Conservation (phyloP, 2,888 invertebrate species). For the Thymelicus sylvestris region DNA sequence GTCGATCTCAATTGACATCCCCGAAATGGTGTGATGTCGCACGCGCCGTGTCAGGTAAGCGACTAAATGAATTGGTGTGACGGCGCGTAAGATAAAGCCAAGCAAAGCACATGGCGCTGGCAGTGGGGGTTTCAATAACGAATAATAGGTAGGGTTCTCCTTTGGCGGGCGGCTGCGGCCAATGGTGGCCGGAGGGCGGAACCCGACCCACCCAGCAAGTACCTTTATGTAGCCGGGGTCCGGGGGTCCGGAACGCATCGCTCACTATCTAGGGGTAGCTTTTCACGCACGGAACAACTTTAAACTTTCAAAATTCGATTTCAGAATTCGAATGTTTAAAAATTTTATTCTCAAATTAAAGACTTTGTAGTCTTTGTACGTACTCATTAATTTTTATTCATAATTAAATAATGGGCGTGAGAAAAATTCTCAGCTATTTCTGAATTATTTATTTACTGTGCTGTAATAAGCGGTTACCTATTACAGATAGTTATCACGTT, state of each 20-base stretch:
- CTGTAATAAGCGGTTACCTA: constrained; percentile 4
- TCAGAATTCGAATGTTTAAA: background rate
- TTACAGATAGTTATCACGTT: constrained; percentile 8
- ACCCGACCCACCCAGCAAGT: constrained; percentile 62
- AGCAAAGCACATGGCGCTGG: constrained; percentile 63
- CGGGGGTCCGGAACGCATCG: constrained; percentile 44
- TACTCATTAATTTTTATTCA: background rate
- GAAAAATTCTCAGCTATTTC: constrained; percentile 12
- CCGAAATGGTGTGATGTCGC: constrained; percentile 73
- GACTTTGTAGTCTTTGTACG: constrained; percentile 9
- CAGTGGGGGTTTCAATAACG: constrained; percentile 67
- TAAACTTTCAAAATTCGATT: background rate
- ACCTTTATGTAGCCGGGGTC: constrained; percentile 62
- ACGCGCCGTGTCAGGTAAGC: constrained; percentile 76
- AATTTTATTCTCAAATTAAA: background rate
- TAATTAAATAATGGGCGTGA: constrained; percentile 13
- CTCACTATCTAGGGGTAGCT: constrained; percentile 59
- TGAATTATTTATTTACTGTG: constrained; percentile 1
- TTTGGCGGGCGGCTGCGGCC: constrained; percentile 54
- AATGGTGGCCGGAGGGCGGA: constrained; percentile 66
- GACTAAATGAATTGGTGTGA: constrained; percentile 78
- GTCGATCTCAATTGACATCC: constrained; percentile 70
- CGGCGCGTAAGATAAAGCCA: constrained; percentile 78
- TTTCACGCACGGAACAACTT: constrained; percentile 38
- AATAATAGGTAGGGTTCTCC: constrained; percentile 64